Evolutionary conservation across 2,888 invertebrate genomes (phyloP), one percentile per base, ranked within the genome.

Genomic region (Isoperla grammatica): DNA sequence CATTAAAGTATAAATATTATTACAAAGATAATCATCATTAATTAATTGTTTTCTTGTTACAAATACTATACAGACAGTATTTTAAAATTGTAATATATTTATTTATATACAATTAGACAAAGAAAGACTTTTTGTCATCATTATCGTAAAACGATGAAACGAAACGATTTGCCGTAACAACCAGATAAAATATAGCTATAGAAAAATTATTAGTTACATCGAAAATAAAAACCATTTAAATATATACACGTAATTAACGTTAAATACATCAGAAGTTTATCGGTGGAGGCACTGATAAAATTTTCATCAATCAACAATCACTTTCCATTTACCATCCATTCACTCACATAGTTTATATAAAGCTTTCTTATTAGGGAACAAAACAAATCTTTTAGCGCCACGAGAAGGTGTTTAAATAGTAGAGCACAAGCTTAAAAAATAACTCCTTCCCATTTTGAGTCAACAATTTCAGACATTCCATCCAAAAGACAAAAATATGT

Each of bases 1-100:
- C 58, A 46, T 61, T 63, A 65, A 65, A 62, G 65, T 65, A 65
- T 65, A 65, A 64, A 62, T 62, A 64, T 64, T 64, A 64, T 63
- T 65, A 65, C 63, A 64, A 65, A 63, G 61, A 63, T 61, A 63
- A 59, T 61, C 59, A 59, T 61, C 59, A 59, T 40, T 61, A 56
- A 61, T 58, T 55, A 60, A 54, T 60, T 59, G 46, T 53, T 58
- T 58, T 63, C 61, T 57, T 64, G 61, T 63, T 65, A 65, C 63
- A 63, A 65, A 65, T 58, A 63, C 63, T 62, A 64, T 64, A 65
- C 61, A 60, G 48, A 65, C 61, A 60, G 48, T 48, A 55, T 50
- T 49, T 50, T 39, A 42, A 37, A 39, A 53, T 54, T 54, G 37
- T 29, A 35, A 13, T 55, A 20, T 59, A 55, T 54, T 49, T 62